A percentile compares a stretch with the other conserved stretches of the same genome.
Evolutionary conservation across 2,797 vertebrate genomes (phyloP).

Genomic region (Pachyuromys duprasi): DNA sequence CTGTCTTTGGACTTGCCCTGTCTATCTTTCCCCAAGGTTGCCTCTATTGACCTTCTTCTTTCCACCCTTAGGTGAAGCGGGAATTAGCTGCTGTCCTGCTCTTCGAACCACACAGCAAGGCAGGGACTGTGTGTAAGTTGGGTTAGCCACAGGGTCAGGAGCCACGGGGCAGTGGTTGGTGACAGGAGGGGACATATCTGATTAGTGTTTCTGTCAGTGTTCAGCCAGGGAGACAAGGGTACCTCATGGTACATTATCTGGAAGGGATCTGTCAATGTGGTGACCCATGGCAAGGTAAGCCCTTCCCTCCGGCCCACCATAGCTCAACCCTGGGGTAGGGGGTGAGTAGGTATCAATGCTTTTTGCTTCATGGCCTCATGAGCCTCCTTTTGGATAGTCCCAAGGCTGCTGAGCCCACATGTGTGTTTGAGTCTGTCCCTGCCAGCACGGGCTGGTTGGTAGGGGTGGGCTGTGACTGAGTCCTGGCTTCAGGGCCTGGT

Average conservation of each 20-base stretch:
- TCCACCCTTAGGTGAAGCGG: constrained; percentile 91
- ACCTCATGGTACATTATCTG: constrained; percentile 99
- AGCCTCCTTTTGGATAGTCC: not conserved
- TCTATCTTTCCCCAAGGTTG: no score
- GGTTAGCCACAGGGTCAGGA: not conserved
- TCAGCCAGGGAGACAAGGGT: constrained; percentile 98
- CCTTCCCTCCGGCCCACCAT: not conserved
- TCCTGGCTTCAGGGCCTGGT: constrained; percentile 91
- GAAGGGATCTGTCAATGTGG: constrained; percentile 98
- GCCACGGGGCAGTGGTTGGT: not conserved
- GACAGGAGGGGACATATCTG: not conserved
- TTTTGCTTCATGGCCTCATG: fast-evolving
- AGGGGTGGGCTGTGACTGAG: not conserved
- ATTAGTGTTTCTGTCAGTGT: constrained; percentile 88
- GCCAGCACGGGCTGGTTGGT: not conserved
- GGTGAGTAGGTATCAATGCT: not conserved
- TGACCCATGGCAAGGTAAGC: constrained; percentile 96
- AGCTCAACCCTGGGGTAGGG: not conserved
- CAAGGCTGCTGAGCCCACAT: not conserved
- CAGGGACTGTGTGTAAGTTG: constrained; percentile 95
- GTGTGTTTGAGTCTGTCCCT: not conserved
- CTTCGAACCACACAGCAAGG: constrained; percentile 95
- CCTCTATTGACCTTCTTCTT: not conserved
- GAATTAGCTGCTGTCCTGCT: constrained; percentile 95
- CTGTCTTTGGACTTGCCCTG: not conserved